phyloP scores from a whole-genome alignment of 2,888 invertebrate species.

The Halocaridina rubra region DNA sequence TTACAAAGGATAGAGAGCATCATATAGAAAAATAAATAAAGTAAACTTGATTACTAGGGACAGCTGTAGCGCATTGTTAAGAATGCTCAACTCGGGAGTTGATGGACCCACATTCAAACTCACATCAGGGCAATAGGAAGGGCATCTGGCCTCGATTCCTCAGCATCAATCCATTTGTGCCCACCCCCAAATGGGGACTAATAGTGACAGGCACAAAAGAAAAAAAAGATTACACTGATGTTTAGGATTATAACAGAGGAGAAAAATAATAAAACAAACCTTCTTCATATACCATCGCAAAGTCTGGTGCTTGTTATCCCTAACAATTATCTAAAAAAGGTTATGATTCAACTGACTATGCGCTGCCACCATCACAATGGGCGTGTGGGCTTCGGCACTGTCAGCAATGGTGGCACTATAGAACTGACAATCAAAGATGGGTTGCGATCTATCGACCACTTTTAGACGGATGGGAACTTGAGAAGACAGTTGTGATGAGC shows the following conservation, averaged over 20 bases:
- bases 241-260: too few species aligned
- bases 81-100: too few species aligned
- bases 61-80: too few species aligned
- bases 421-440: constrained; percentile 90
- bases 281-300: constrained; percentile 78
- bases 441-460: constrained; percentile 70
- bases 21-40: too few species aligned
- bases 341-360: constrained; percentile 80
- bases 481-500: constrained; percentile 52
- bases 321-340: constrained; percentile 86
- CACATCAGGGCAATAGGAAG: too few species aligned
- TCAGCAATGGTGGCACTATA: constrained; percentile 85
- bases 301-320: constrained; percentile 88
- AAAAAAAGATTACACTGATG: neutral
- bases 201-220: neutral
- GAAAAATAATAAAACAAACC: constrained; percentile 65
- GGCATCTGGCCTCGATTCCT: too few species aligned
- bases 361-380: constrained; percentile 72
- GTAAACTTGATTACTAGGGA: too few species aligned
- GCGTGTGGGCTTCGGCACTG: constrained; percentile 81
- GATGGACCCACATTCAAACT: too few species aligned
- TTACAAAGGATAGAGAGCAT: too few species aligned
- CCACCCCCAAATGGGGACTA: too few species aligned
- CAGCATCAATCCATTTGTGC: too few species aligned
- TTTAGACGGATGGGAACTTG: constrained; percentile 56